phyloP scores from a whole-genome alignment of 2,113 vertebrate species.

The Mohoua ochrocephala region DNA sequence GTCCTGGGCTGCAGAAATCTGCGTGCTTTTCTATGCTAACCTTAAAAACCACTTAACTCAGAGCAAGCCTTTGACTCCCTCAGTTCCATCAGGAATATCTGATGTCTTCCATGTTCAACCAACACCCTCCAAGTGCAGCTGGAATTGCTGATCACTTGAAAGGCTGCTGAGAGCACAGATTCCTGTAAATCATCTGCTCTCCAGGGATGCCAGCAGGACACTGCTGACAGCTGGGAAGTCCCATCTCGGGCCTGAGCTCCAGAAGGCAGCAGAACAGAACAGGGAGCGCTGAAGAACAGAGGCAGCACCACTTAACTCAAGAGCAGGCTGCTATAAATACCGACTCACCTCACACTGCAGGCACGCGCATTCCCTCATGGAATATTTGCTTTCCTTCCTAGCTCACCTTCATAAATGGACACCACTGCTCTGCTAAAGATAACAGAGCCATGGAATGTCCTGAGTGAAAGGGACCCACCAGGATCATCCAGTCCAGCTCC shows the following conservation, averaged over 20 bases:
- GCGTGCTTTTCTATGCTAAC: neutral
- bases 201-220: neutral
- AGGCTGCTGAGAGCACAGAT: neutral
- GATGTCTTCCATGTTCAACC: neutral
- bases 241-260: neutral
- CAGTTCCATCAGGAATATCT: neutral
- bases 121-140: neutral
- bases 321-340: neutral
- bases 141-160: neutral
- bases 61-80: neutral
- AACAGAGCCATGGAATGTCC: neutral
- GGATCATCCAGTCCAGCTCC: neutral
- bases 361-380: neutral
- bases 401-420: neutral
- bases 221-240: neutral
- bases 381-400: neutral
- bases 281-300: neutral
- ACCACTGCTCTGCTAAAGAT: neutral
- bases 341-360: fast-evolving
- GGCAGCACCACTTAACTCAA: neutral
- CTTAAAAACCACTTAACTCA: neutral
- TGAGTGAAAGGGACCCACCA: neutral
- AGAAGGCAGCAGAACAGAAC: neutral
- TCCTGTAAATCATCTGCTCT: neutral
- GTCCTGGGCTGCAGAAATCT: neutral